A percentile compares a stretch with the other conserved stretches of the same genome.
phyloP scores from a whole-genome alignment of 2,888 invertebrate genomes.

The Adelognathus sp. region DNA sequence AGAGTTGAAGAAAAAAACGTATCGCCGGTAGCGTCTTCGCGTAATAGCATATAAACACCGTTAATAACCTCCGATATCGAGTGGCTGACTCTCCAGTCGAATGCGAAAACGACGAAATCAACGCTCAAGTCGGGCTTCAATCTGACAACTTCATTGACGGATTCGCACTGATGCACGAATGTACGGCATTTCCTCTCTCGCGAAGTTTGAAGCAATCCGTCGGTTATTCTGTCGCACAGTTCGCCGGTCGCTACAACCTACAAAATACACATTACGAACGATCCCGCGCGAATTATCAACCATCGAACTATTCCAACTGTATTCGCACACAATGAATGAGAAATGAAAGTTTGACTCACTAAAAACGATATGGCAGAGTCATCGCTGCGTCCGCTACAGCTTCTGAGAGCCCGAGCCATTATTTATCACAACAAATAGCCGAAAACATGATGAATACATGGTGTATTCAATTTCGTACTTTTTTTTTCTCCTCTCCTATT shows the following conservation, averaged over 20 bases:
- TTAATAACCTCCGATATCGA: constrained; percentile 70
- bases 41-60: neutral
- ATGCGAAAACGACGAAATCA: constrained; percentile 76
- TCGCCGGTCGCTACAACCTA: constrained; percentile 73
- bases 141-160: constrained; percentile 65
- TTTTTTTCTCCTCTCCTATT: too few species aligned
- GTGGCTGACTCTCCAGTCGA: constrained; percentile 69
- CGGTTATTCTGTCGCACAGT: constrained; percentile 71
- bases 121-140: constrained; percentile 65
- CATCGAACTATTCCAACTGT: neutral
- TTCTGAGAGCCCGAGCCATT: constrained; percentile 72
- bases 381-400: constrained; percentile 62
- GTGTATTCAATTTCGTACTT: constrained; percentile 13
- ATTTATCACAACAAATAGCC: constrained; percentile 18
- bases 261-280: too few species aligned
- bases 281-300: constrained; percentile 19
- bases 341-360: constrained; percentile 68
- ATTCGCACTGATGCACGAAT: constrained; percentile 74
- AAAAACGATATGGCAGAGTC: constrained; percentile 68
- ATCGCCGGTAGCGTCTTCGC: too few species aligned
- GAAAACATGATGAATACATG: constrained; percentile 38
- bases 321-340: neutral
- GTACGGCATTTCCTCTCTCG: constrained; percentile 67
- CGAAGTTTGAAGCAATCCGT: constrained; percentile 67
- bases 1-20: too few species aligned